phyloP scores from a whole-genome alignment of 1,140 invertebrate genomes.

The Conus betulinus region DNA sequence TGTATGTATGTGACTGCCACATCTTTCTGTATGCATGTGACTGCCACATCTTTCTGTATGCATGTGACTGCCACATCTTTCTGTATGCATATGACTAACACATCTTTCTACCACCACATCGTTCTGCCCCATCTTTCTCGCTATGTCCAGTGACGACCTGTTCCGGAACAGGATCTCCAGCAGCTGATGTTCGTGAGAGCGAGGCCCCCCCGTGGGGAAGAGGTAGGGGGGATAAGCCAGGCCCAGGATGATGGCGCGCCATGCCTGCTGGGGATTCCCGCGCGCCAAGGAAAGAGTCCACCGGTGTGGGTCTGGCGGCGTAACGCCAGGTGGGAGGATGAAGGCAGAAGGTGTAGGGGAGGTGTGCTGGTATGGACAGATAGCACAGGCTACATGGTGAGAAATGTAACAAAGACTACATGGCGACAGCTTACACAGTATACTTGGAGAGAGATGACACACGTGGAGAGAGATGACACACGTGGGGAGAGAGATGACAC shows the following conservation, averaged over 20 bases:
- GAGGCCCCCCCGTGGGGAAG: slow-evolving; percentile 22
- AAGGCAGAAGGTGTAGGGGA: not conserved
- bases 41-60: too few species aligned
- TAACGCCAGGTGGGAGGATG: slow-evolving; percentile 5
- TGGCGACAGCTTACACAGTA: too few species aligned
- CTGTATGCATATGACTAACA: too few species aligned
- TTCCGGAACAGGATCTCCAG: slow-evolving; percentile 25
- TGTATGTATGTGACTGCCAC: too few species aligned
- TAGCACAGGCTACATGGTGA: too few species aligned
- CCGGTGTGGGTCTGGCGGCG: not conserved
- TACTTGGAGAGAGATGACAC: too few species aligned
- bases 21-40: too few species aligned
- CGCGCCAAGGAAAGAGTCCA: slow-evolving; percentile 6
- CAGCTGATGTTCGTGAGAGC: slow-evolving; percentile 11
- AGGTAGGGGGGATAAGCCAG: slow-evolving; percentile 26
- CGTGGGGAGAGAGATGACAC: too few species aligned
- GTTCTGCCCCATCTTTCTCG: not conserved
- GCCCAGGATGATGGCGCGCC: slow-evolving; percentile 26
- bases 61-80: not conserved
- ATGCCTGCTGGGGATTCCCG: slow-evolving; percentile 31
- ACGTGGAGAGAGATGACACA: too few species aligned
- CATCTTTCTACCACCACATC: not conserved
- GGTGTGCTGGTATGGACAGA: not conserved
- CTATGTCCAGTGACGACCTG: not conserved
- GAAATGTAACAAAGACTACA: too few species aligned